Evolutionary conservation across 2,888 invertebrate genomes (phyloP).

Genomic region (Plagodis dolabraria): DNA sequence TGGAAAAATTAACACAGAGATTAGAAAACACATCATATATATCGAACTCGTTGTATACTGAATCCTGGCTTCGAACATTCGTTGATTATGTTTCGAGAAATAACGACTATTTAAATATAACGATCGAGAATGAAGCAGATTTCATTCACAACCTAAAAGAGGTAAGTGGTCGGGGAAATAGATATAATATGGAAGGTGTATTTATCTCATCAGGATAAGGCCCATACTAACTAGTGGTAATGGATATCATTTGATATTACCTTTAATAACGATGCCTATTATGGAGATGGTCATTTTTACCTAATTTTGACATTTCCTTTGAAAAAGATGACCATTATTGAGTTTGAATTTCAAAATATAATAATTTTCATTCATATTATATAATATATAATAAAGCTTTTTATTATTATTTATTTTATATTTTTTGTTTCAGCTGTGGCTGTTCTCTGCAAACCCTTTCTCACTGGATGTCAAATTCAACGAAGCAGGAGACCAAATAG

Average conservation of each 20-base stretch:
- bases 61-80: constrained; percentile 95
- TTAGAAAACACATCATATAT: constrained; percentile 93
- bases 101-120: constrained; percentile 90
- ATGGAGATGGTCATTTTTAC: too few species aligned
- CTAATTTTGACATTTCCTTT: constrained; percentile 1
- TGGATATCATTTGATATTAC: too few species aligned
- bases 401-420: not conserved
- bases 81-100: constrained; percentile 90
- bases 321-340: too few species aligned
- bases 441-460: constrained; percentile 91
- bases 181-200: too few species aligned
- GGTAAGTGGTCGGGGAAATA: constrained; percentile 61
- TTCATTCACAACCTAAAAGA: constrained; percentile 92
- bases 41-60: constrained; percentile 91
- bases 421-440: constrained; percentile 86
- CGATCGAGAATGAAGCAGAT: constrained; percentile 88
- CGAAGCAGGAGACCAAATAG: constrained; percentile 88
- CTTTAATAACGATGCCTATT: too few species aligned
- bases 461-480: constrained; percentile 94
- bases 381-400: too few species aligned
- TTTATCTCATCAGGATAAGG: too few species aligned
- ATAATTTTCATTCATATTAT: too few species aligned
- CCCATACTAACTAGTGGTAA: too few species aligned
- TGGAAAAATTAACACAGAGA: constrained; percentile 90
- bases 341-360: too few species aligned